Percentiles rank a stretch among this genome's conserved stretches.
Conservation (phyloP, 2,888 invertebrate species). For the Fabriciana adippe region DNA sequence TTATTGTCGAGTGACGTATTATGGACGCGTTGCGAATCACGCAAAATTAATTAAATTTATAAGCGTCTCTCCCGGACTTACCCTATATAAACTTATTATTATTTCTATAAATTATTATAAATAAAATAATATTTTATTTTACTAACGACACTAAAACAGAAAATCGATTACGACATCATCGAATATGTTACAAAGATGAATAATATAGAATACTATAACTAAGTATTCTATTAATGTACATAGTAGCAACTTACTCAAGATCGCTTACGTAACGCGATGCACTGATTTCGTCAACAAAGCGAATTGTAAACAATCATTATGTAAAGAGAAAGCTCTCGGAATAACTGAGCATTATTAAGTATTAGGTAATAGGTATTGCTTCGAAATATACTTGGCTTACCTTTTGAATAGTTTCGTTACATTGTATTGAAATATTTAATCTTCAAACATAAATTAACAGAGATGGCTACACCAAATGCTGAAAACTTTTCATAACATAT, state of each 20-base stretch:
- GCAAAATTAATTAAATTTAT: too few relatives aligned
- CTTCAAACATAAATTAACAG: not conserved
- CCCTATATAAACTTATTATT: too few relatives aligned
- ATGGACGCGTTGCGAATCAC: too few relatives aligned
- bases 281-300: conserved; percentile 73
- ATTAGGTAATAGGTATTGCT: conserved; percentile 37
- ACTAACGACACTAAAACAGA: too few relatives aligned
- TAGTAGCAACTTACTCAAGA: conserved; percentile 57
- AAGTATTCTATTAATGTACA: conserved; percentile 28
- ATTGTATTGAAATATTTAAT: not conserved
- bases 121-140: too few relatives aligned
- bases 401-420: conserved; percentile 11
- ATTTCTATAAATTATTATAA: too few relatives aligned
- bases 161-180: too few relatives aligned
- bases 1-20: too few relatives aligned
- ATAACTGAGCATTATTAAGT: conserved; percentile 45
- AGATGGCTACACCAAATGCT: too few relatives aligned
- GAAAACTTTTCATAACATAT: too few relatives aligned
- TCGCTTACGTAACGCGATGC: conserved; percentile 60
- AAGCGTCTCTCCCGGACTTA: too few relatives aligned
- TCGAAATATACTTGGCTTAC: conserved; percentile 15
- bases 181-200: too few relatives aligned
- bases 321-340: conserved; percentile 71
- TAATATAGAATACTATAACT: not conserved
- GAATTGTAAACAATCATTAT: conserved; percentile 62